Base-by-base conservation (phyloP, 1,140 invertebrate genomes). In the Temnothorax longispinosus region DNA sequence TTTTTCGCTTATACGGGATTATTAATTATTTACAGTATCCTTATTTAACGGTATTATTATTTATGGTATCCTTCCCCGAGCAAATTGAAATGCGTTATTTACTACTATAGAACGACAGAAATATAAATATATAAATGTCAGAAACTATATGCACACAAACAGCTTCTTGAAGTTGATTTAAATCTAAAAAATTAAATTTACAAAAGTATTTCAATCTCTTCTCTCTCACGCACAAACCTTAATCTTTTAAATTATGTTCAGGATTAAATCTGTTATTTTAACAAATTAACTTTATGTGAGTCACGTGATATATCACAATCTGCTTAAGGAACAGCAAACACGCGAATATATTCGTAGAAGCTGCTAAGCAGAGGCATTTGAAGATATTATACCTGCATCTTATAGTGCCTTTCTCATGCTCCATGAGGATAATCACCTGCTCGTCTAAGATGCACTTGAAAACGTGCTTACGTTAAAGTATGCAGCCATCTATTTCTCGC, bases 401-500 rank as follows among this genome's bases (percentile, higher is more conserved):
- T 41, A 27, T 27, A 67, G 65, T 81, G 18, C 38, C 38, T 71
- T 81, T 72, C 65, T 81, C 78, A 81, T 81, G 64, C 64, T 56
- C 47, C 64, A 44, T 15, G 77, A 56, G 50, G 50, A 81, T 81
- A 81, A 81, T 81, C 65, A 81, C 64, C 11, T 44, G 65, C 50
- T 81, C 50, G 64, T 81, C 65, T 81, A 81, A 81, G 78, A 72
- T 81, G 50, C 50, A 81, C 78, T 71, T 81, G 78, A 81, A 81
- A 81, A 81, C 50, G 65, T 81, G 38, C 78, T 72, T 71, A 56
- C 38, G 64, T 81, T 71, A 67, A 60, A 80, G 21, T 52, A 56
- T 58, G 38, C 50, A 56, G 27, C 65, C 78, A 72, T 81, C 50
- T 81, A 81, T 81, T 81, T 72, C 78, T 81, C 65, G 50, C 64